Evolutionary conservation across 2,113 vertebrate species (phyloP).

Genomic region (Dicentrarchus labrax): DNA sequence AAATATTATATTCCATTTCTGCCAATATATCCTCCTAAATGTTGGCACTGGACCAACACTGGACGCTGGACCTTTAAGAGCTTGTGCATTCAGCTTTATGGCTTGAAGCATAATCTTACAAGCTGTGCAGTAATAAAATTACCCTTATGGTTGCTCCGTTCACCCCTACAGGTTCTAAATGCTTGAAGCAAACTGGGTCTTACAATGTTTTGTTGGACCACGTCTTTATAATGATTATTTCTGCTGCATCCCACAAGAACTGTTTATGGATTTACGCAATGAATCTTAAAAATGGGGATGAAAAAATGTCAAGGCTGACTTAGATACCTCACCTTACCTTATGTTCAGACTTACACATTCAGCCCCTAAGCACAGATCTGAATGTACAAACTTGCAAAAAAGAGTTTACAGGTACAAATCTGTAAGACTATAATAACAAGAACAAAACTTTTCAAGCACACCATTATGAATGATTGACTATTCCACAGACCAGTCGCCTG

Average conservation of each 20-base stretch:
- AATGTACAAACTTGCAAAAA: neutral
- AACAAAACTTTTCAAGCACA: constrained; percentile 12
- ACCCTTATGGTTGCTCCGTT: neutral
- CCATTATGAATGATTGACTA: constrained; percentile 47
- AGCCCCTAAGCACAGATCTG: neutral
- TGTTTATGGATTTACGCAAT: neutral
- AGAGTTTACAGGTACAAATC: constrained; percentile 11
- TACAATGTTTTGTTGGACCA: neutral
- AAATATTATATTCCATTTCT: too few relatives aligned
- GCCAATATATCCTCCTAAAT: too few relatives aligned
- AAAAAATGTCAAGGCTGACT: too few relatives aligned
- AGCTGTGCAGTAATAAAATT: neutral
- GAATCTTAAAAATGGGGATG: neutral
- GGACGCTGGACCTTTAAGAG: too few relatives aligned
- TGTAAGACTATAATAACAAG: constrained; percentile 24
- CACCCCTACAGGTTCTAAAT: neutral
- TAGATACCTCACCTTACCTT: too few relatives aligned
- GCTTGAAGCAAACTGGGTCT: neutral
- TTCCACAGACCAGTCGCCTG: constrained; percentile 37
- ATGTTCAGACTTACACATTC: constrained; percentile 4
- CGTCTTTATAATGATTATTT: neutral
- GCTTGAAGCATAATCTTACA: neutral
- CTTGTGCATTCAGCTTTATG: too few relatives aligned
- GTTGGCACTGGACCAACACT: too few relatives aligned
- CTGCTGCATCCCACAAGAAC: constrained; percentile 3